phyloP scores from a whole-genome alignment of 2,113 vertebrate species.

The Dolichallabes microphthalmus region DNA sequence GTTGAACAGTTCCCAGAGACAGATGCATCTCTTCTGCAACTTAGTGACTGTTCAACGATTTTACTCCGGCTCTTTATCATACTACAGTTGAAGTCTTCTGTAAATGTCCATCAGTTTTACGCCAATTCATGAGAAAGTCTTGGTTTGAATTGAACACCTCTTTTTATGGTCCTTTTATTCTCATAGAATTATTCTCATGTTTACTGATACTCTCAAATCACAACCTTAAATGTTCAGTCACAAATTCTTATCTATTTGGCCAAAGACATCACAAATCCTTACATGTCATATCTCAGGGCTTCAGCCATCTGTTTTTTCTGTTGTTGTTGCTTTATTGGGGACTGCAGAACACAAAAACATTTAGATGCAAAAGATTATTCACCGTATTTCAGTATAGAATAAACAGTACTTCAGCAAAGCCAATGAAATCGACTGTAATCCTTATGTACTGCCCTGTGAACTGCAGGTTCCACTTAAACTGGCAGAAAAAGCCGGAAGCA shows the following conservation, averaged over 20 bases:
- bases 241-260: constrained; percentile 3
- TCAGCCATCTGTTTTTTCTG: background rate
- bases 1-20: too few species aligned
- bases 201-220: background rate
- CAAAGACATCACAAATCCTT: background rate
- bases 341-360: background rate
- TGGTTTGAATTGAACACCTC: too few species aligned
- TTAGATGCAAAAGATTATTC: background rate
- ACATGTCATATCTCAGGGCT: background rate
- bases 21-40: too few species aligned
- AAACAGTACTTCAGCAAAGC: background rate
- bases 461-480: background rate
- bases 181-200: too few species aligned
- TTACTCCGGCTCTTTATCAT: too few species aligned
- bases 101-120: too few species aligned
- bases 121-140: too few species aligned
- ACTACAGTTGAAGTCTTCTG: too few species aligned
- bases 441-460: background rate
- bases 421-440: background rate
- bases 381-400: background rate
- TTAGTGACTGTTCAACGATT: too few species aligned
- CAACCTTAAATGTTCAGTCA: constrained; percentile 4
- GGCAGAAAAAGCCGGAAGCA: background rate
- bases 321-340: background rate
- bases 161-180: too few species aligned